phyloP scores from a whole-genome alignment of 2,888 invertebrate genomes.

The Macrosiphum euphorbiae region DNA sequence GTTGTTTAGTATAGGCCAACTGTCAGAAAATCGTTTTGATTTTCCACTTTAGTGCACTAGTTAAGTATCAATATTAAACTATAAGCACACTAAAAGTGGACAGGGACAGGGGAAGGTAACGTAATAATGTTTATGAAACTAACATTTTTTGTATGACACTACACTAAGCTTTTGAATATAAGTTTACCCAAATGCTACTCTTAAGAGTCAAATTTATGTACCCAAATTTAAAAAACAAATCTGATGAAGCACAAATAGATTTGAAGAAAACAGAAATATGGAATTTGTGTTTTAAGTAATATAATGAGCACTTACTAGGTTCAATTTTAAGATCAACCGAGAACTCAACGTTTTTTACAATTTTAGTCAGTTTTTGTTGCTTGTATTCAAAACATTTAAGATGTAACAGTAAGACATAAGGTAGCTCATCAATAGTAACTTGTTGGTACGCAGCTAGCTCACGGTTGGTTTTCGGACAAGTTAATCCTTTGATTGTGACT shows the following conservation, averaged over 20 bases:
- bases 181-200: conserved; percentile 49
- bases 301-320: conserved; percentile 77
- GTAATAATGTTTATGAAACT: background rate
- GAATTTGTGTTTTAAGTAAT: conserved; percentile 44
- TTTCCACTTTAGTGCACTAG: conserved; percentile 20
- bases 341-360: conserved; percentile 91
- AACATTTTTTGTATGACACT: conserved; percentile 33
- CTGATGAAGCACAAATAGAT: conserved; percentile 10
- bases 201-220: conserved; percentile 58
- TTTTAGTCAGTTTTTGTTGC: conserved; percentile 88
- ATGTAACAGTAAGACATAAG: conserved; percentile 89
- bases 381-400: conserved; percentile 95
- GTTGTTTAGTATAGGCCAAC: background rate
- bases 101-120: background rate
- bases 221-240: conserved; percentile 58
- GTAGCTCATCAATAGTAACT: conserved; percentile 88
- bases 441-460: conserved; percentile 92
- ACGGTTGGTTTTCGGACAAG: conserved; percentile 83
- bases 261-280: conserved; percentile 48
- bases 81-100: conserved; percentile 14
- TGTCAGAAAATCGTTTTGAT: conserved; percentile 48
- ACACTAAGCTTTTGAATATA: conserved; percentile 48
- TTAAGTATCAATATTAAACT: background rate
- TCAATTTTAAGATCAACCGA: conserved; percentile 91
- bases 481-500: conserved; percentile 84